A percentile compares a stretch with the other conserved stretches of the same genome.
These are phyloP conservation scores for Apomyelois bistriatella DNA, from an alignment of 2,888 invertebrate species.

Conservation along the genomic window DNA sequence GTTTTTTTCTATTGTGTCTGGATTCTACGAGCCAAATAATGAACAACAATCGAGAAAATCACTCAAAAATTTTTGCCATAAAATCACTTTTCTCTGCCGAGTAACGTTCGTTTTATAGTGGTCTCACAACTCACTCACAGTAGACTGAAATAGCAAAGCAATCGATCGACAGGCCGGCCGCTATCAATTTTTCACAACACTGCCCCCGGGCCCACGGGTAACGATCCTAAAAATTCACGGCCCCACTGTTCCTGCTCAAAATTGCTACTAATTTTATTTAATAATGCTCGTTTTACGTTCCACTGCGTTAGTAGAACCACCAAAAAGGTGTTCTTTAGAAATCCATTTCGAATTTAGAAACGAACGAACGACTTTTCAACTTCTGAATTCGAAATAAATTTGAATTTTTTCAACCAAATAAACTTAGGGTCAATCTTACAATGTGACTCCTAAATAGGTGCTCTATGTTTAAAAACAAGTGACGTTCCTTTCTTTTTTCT, in stretches of 20 bases:
- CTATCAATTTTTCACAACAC: conserved; percentile 57
- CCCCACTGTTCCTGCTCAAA: conserved; percentile 17
- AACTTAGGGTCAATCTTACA: too few species aligned
- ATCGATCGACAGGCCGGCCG: conserved; percentile 27
- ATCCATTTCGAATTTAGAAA: too few species aligned
- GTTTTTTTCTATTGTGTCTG: too few species aligned
- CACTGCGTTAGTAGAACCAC: background rate
- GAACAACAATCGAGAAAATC: too few species aligned
- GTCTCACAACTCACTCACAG: conserved; percentile 23
- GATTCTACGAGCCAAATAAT: too few species aligned
- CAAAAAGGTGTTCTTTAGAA: background rate
- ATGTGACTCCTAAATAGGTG: too few species aligned
- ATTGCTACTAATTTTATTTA: conserved; percentile 22
- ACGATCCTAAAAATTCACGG: conserved; percentile 38
- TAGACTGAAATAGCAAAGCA: conserved; percentile 30
- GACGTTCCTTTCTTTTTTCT: too few species aligned
- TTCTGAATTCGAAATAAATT: background rate
- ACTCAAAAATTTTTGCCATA: background rate
- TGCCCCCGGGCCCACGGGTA: conserved; percentile 32
- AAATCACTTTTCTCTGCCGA: background rate
- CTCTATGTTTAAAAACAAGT: too few species aligned
- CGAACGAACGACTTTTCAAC: background rate
- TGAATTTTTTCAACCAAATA: background rate
- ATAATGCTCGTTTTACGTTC: conserved; percentile 20
- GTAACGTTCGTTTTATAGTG: background rate